A percentile compares a stretch with the other conserved stretches of the same genome.
Conservation (phyloP, 2,113 vertebrate species). For the Chaetops frenatus region DNA sequence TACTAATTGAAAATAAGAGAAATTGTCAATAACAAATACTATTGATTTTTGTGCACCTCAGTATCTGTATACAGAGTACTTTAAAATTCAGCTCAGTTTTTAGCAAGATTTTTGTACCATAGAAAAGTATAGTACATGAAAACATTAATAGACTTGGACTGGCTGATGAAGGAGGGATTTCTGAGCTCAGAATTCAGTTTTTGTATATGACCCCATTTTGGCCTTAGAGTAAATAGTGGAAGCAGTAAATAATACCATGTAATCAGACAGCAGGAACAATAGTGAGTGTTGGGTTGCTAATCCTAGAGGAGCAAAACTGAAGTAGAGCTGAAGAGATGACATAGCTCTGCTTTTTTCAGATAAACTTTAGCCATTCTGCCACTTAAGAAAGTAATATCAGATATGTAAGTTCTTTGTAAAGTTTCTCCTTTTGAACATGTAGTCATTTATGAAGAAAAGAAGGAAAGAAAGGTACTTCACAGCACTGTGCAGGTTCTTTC, state of each 20-base stretch:
- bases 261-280: neutral
- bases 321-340: neutral
- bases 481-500: neutral
- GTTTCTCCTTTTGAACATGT: neutral
- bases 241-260: neutral
- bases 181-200: neutral
- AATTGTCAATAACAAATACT: neutral
- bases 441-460: neutral
- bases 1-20: neutral
- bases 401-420: neutral
- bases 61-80: neutral
- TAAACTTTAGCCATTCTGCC: neutral
- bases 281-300: neutral
- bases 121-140: accelerated
- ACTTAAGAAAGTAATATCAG: neutral
- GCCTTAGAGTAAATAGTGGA: neutral
- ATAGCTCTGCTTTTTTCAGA: neutral
- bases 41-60: neutral
- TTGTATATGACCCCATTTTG: neutral
- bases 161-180: neutral
- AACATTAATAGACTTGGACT: neutral
- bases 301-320: neutral
- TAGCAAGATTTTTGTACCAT: neutral
- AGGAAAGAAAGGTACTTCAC: neutral
- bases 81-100: neutral